phyloP scores from a whole-genome alignment of 2,797 vertebrate species.

The Loris lydekkerianus region DNA sequence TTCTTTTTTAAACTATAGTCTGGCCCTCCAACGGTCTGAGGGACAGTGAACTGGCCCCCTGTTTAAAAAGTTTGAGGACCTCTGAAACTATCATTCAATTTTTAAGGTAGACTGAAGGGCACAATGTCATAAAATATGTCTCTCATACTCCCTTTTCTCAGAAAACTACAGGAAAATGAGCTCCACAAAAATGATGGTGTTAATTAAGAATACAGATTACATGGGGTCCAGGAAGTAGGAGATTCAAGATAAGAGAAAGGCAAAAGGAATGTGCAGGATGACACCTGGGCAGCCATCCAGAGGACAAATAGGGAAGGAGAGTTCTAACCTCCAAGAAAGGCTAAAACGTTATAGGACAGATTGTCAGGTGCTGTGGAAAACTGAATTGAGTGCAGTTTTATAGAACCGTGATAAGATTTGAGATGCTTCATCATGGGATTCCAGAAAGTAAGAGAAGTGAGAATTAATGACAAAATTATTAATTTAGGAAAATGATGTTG shows the following conservation, averaged over 20 bases:
- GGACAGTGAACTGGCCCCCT: too few relatives aligned
- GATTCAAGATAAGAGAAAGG: background rate
- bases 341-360: background rate
- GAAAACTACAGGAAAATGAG: background rate
- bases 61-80: too few relatives aligned
- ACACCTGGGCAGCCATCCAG: background rate
- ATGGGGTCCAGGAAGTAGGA: background rate
- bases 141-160: background rate
- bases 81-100: background rate
- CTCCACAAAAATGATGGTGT: background rate
- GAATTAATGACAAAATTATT: conserved; percentile 18
- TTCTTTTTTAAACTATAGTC: too few relatives aligned
- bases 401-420: background rate
- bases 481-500: conserved; percentile 29
- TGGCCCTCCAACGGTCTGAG: too few relatives aligned
- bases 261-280: background rate
- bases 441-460: background rate
- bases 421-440: conserved; percentile 16
- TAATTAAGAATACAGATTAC: background rate
- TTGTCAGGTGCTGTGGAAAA: background rate
- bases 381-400: background rate
- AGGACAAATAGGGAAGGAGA: background rate
- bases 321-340: background rate
- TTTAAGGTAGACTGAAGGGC: background rate
- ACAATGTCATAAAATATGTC: background rate